Evolutionary conservation across 2,888 invertebrate species (phyloP), one percentile per base, ranked within the genome.

Genomic region (Torymus auratus): DNA sequence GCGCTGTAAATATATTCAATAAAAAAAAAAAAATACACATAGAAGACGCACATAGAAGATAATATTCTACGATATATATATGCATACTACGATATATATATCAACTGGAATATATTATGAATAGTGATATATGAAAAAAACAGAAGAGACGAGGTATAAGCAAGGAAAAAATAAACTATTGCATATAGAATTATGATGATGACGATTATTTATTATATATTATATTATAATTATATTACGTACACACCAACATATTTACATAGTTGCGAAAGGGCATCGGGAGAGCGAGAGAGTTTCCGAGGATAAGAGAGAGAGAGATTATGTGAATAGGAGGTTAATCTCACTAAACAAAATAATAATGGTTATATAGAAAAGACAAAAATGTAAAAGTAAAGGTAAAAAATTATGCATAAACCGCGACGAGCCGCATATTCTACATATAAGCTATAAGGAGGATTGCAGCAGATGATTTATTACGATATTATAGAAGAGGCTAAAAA

Each of bases 291-390:
- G 41, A 13, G 60, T 14, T 20, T 10, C 7, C 60, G 70, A 53
- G 55, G 14, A 55, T 20, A 68, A 67, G 58, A 53, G n/a, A 11
- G 58, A 58, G 50, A 60, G 61, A 83, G 75, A 80, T 82, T 87
- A 88, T 89, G 89, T 88, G 87, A 88, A 89, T 89, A 89, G 88
- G 50, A 60, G 86, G 85, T 87, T 87, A 88, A 88, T 83, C 79
- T 82, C 83, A 83, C 83, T 83, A 73, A 83, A 72, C 73, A 75
- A 74, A 74, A 77, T 72, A 77, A 73, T 75, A 75, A 75, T 81
- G 61, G 70, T 69, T 62, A 71, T 56, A 81, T 73, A 81, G 70
- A 83, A 75, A 55, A 83, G 82, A 84, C 82, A 82, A 77, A 68
- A 68, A 65, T 78, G 75, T 65, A 69, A 56, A 73, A 73, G 28